Base-by-base conservation (phyloP, 2,113 vertebrate genomes). In the Pogona vitticeps region DNA sequence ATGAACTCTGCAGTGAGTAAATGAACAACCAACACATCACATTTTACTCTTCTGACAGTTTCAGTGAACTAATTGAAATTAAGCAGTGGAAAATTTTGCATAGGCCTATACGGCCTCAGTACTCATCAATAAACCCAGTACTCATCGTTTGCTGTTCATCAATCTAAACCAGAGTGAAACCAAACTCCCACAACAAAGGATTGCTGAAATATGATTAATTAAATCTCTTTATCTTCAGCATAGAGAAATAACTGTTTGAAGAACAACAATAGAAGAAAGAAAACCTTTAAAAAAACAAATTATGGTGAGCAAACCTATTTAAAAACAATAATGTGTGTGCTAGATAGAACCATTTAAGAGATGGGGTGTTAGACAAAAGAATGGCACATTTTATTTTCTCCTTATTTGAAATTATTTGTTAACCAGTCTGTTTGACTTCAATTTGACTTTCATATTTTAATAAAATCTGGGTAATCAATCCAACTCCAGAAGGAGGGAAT, bases 141-240 rank as follows among this genome's bases (percentile, higher is more conserved):
- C 87, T 87, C 76, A 67, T 0, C 1, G 14, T 75, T 92, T 52
- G 46, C 38, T 88, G 38, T 91, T 28, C 0, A 68, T 91, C 80
- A 88, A 90, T 80, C 59, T 91, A 61, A 92, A 87, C 76, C 87
- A 88, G 92, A 91, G 92, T 75, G 88, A 91, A 94, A 71, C 73
- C 84, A 56, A 59, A 38, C 40, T 52, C 18, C n/a, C n/a, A 71
- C 61, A 86, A 92, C 90, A 89, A 93, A 93, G 88, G 88, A 86
- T 52, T 90, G 65, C 23, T 90, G 31, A 86, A 84, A 84, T 92
- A 93, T 94, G 89, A 95, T 94, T 95, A 94, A 96, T 96, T 95
- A 90, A 95, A 59, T 88, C 86, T 17, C 85, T 46, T 90, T 86
- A 36, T 80, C 75, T 52, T 75, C 80, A 92, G 94, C 91, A 95